Conservation (phyloP, 1,140 invertebrate species). For the Lasioglossum baleicum region DNA sequence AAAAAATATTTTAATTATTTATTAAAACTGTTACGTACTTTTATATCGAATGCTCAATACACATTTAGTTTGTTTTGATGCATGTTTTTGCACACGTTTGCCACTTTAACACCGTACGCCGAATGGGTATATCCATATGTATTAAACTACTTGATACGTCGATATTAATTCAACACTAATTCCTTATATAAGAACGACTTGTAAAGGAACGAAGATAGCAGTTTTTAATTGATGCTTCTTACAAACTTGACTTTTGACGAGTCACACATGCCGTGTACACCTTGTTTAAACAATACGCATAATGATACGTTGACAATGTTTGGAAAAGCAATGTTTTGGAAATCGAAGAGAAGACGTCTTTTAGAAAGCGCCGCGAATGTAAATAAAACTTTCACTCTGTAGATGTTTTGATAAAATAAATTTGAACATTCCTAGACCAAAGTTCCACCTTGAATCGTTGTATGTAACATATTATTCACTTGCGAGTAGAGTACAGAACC, state of each 20-base stretch:
- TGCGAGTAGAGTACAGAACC: not conserved
- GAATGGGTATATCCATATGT: too few species aligned
- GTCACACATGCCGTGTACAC: not conserved
- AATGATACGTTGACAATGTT: not conserved
- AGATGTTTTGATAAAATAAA: not conserved
- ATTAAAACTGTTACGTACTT: too few species aligned
- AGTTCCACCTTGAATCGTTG: not conserved
- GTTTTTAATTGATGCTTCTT: not conserved
- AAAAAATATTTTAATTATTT: too few species aligned
- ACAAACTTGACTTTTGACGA: not conserved
- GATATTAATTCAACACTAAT: too few species aligned
- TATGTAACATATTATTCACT: not conserved
- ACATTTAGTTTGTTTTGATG: too few species aligned
- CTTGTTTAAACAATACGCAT: not conserved
- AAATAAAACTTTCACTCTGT: not conserved
- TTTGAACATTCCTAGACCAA: not conserved
- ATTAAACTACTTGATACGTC: too few species aligned
- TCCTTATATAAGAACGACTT: too few species aligned
- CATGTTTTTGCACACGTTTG: too few species aligned
- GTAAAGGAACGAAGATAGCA: too few species aligned
- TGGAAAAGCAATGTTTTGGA: not conserved
- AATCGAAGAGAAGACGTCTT: not conserved
- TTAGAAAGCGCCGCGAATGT: not conserved
- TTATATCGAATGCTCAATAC: too few species aligned
- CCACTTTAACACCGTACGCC: too few species aligned